phyloP scores from a whole-genome alignment of 2,113 vertebrate genomes.

The Hippopotamus amphibius region DNA sequence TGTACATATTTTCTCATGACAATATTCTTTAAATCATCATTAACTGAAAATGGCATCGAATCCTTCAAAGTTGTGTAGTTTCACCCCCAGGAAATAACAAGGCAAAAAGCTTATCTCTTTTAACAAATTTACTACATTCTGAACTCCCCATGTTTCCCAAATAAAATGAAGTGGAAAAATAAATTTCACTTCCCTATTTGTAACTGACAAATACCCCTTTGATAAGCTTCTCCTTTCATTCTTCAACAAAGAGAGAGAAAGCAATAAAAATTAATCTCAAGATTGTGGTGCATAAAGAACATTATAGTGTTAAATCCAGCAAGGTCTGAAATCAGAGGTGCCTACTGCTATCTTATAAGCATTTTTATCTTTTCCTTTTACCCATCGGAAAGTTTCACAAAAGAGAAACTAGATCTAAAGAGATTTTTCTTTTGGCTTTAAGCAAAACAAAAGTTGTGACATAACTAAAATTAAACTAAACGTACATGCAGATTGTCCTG shows the following conservation, averaged over 20 bases:
- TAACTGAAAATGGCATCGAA: neutral
- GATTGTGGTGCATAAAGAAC: neutral
- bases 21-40: neutral
- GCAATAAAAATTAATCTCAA: neutral
- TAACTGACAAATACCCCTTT: neutral
- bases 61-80: neutral
- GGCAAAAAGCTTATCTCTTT: neutral
- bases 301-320: neutral
- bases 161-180: neutral
- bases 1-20: neutral
- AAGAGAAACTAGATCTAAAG: neutral
- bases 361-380: neutral
- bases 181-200: slow-evolving; percentile 12
- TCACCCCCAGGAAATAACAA: neutral
- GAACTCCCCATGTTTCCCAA: neutral
- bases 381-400: neutral
- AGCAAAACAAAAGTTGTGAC: neutral
- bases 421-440: neutral
- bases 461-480: neutral
- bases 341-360: neutral
- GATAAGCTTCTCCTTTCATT: neutral
- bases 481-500: neutral
- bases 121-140: neutral
- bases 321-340: neutral
- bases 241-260: neutral